phyloP scores from a whole-genome alignment of 2,113 vertebrate species.

The Tragulus kanchil region DNA sequence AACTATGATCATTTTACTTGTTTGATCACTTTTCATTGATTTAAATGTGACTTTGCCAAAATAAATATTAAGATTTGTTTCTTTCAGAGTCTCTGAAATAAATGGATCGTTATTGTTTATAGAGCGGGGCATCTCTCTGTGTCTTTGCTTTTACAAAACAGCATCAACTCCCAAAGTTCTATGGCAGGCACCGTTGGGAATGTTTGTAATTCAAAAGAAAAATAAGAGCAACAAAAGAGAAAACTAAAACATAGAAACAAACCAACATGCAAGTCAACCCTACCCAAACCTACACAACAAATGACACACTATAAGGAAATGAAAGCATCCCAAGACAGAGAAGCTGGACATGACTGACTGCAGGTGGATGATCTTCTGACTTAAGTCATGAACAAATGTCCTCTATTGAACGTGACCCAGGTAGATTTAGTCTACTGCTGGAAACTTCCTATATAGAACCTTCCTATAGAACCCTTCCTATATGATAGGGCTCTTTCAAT shows the following conservation, averaged over 20 bases:
- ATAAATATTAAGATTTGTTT: not conserved
- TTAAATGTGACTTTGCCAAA: slow-evolving; percentile 37
- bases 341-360: not conserved
- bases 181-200: not conserved
- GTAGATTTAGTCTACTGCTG: not conserved
- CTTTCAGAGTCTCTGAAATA: not conserved
- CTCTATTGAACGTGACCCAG: not conserved
- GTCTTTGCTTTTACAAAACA: slow-evolving; percentile 2
- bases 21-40: slow-evolving; percentile 9
- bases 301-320: not conserved
- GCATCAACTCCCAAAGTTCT: not conserved
- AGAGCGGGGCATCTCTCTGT: not conserved
- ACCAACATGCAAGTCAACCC: not conserved
- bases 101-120: not conserved
- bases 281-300: not conserved
- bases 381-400: not conserved
- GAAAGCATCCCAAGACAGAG: not conserved
- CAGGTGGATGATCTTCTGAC: not conserved
- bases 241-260: not conserved
- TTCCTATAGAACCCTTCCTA: not conserved
- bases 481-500: not conserved
- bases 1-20: not conserved
- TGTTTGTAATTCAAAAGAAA: slow-evolving; percentile 20
- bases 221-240: not conserved
- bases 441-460: not conserved